Conservation (phyloP, 2,113 vertebrate genomes). For the Cisticola juncidis region DNA sequence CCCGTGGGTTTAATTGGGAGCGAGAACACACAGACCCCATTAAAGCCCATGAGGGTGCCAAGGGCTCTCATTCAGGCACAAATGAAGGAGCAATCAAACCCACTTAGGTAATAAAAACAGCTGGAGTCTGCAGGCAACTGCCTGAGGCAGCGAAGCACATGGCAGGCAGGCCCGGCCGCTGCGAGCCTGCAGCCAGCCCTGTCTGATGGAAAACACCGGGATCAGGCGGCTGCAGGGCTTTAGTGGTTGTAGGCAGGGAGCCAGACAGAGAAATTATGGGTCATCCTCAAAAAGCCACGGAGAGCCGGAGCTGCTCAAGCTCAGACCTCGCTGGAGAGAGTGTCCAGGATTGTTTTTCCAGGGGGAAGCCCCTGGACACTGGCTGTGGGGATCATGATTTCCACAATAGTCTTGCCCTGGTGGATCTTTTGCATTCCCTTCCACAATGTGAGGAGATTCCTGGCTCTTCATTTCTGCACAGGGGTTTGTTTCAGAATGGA, state of each 20-base stretch:
- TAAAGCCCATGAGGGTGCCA: conserved; percentile 52
- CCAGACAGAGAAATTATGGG: neutral
- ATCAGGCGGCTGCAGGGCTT: neutral
- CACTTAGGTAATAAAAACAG: conserved; percentile 64
- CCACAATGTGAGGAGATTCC: rapidly evolving
- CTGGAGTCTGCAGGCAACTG: conserved; percentile 51
- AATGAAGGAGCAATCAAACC: conserved; percentile 49
- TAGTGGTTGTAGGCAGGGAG: neutral
- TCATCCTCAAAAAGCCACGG: neutral
- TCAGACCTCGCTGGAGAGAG: neutral
- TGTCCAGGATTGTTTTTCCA: neutral
- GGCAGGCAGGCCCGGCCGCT: conserved; percentile 17
- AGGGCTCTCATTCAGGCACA: conserved; percentile 30
- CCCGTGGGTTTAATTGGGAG: conserved; percentile 38
- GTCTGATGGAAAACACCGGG: neutral
- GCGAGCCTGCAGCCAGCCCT: neutral
- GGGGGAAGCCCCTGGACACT: neutral
- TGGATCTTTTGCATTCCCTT: rapidly evolving
- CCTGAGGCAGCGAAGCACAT: conserved; percentile 33
- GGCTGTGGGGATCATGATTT: rapidly evolving
- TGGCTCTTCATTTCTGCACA: rapidly evolving
- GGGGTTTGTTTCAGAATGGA: neutral
- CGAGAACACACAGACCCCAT: conserved; percentile 21
- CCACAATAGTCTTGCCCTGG: neutral
- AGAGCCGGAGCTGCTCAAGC: neutral